Evolutionary conservation across 1,140 invertebrate genomes (phyloP).

Genomic region (Heliothis subflexa): DNA sequence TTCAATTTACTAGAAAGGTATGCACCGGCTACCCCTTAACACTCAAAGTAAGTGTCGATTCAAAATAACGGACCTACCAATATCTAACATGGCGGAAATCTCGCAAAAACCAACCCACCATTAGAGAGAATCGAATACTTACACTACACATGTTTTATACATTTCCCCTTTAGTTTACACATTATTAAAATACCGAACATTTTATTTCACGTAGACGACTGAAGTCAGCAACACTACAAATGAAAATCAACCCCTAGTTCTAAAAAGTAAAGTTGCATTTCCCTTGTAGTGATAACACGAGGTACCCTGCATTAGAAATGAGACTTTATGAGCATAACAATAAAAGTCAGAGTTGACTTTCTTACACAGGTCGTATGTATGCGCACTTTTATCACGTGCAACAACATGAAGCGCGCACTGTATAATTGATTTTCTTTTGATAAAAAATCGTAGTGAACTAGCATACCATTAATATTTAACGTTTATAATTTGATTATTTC

Average conservation of each 20-base stretch:
- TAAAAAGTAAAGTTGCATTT: constrained; percentile 7
- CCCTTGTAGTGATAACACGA: not conserved
- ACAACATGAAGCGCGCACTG: constrained; percentile 44
- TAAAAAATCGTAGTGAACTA: constrained; percentile 49
- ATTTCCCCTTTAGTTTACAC: constrained; percentile 50
- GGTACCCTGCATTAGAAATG: not conserved
- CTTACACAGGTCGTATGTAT: not conserved
- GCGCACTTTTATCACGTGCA: constrained; percentile 53
- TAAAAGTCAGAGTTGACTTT: not conserved
- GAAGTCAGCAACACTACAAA: not conserved
- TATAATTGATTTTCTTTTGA: constrained; percentile 63
- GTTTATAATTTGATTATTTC: constrained; percentile 42
- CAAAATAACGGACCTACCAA: constrained; percentile 17
- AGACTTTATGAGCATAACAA: not conserved
- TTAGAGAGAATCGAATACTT: constrained; percentile 43
- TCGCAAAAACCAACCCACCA: constrained; percentile 33
- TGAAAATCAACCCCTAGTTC: not conserved
- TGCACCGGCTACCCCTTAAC: not conserved
- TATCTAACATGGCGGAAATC: constrained; percentile 7
- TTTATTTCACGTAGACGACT: constrained; percentile 17
- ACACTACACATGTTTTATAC: constrained; percentile 45
- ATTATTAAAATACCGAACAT: constrained; percentile 54
- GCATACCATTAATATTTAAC: constrained; percentile 37
- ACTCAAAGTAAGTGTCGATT: constrained; percentile 2
- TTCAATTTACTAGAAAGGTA: not conserved